Base-by-base conservation (phyloP, 2,888 invertebrate genomes). In the Synanthedon andrenaeformis region DNA sequence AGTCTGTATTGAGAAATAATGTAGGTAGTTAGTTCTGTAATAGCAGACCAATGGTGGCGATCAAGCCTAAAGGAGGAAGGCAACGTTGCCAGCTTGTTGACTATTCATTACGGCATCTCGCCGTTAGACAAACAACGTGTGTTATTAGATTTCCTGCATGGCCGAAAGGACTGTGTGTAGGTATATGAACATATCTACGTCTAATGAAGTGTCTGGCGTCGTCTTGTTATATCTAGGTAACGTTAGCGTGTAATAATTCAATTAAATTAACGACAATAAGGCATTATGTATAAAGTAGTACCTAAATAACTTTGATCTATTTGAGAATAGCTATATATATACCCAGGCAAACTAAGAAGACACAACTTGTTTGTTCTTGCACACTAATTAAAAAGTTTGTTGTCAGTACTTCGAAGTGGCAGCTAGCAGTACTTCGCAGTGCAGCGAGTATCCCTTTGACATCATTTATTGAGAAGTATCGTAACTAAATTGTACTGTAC, bases 371-470 rank as follows among this genome's bases (percentile, higher is more conserved):
- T 86, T 85, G 85, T 84, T 76, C 80, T 83, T 74, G 77, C 72
- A 79, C 83, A 84, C 85, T 87, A 87, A 87, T 87, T 87, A 87
- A 86, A 86, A 86, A 86, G 85, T 87, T 87, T 86, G 83, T 82
- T 80, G 70, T 69, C 63, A 64, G 65, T 79, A 84, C 71, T 85
- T 77, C 67, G 61, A 69, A 69, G 72, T 61, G 69, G 75, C 77
- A 80, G 78, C 35, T 77, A 74, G 72, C 72, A 70, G 35, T 35
- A 35, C 35, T 35, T 69, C 76, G 72, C 72, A 79, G 78, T 76
- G 70, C 64, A 72, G 69, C 68, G 65, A 66, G 70, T 66, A 69
- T 73, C 70, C 74, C 75, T 79, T 79, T 72, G 72, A 70, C 71
- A 67, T 64, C 52, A 45, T 14, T 50, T 50, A 42, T 52, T 52